Base-by-base conservation (phyloP, 1,140 invertebrate genomes). In the Ceratoteleas bidentatus region DNA sequence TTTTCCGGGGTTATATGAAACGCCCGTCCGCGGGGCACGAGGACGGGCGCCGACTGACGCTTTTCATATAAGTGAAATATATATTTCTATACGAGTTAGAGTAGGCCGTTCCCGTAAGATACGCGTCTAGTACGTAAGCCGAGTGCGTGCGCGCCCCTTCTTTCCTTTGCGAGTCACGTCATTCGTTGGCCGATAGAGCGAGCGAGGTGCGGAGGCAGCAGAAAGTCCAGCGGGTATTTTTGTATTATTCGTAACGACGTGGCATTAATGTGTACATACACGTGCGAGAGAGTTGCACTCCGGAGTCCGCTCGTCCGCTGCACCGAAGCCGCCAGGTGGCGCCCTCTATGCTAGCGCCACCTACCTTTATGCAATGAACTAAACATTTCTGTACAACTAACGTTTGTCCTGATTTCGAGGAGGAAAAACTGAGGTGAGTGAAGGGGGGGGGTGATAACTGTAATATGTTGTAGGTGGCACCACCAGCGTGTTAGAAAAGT, bases 1-100 rank as follows among this genome's bases (percentile, higher is more conserved):
- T 91, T 90, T 90, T 91, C 88, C 88, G 85, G 87, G 86, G 88
- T 91, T 90, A 90, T 90, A 90, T 91, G 89, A 90, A 91, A 90
- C 84, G 88, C 88, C 86, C 87, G 85, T 87, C 89, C 89, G 90
- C 24, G 24, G 24, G 24, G 24, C 24, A 24, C 24, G 24, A 24
- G 24, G 85, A n/a, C n/a, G n/a, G n/a, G n/a, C n/a, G n/a, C n/a
- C n/a, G n/a, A n/a, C n/a, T n/a, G n/a, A n/a, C n/a, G n/a, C n/a
- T n/a, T n/a, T n/a, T n/a, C n/a, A n/a, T n/a, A n/a, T n/a, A n/a
- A n/a, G n/a, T n/a, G n/a, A 90, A 90, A 90, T 91, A 91, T 91
- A 91, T 91, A 91, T 91, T 90, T 90, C 87, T 87, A 88, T 87
- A 88, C 85, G 77, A 89, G 88, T 88, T 91, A 91, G 88, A 62